A percentile compares a stretch with the other conserved stretches of the same genome.
Conservation (phyloP, 2,888 invertebrate genomes). For the Machimus rusticus region DNA sequence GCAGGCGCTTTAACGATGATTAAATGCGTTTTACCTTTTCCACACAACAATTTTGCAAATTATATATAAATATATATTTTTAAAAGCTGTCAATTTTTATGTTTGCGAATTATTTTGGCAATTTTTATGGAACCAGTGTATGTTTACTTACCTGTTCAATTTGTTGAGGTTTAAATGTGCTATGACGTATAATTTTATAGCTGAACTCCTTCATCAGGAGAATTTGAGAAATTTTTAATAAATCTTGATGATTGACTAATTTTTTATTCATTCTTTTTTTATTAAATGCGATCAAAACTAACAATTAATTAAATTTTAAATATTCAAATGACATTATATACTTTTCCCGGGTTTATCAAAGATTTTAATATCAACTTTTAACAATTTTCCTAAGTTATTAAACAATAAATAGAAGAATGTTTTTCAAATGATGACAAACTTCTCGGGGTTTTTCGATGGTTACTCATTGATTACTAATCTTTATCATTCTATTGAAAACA, state of each 20-base stretch:
- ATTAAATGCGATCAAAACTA: too few species aligned
- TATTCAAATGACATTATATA: too few species aligned
- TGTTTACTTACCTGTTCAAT: background rate
- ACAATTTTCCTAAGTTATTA: too few species aligned
- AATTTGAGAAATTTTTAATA: background rate
- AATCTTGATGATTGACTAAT: background rate
- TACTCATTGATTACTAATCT: background rate
- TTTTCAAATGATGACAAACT: background rate
- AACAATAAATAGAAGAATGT: too few species aligned
- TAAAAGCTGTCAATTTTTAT: background rate
- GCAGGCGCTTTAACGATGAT: constrained; percentile 43
- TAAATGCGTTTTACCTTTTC: constrained; percentile 9
- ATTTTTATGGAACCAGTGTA: constrained; percentile 9
- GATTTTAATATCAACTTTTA: too few species aligned
- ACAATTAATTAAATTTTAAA: too few species aligned
- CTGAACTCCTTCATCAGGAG: background rate
- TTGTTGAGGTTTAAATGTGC: background rate
- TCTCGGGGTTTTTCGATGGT: background rate
- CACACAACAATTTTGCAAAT: background rate
- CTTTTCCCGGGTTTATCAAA: too few species aligned
- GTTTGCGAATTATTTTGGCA: background rate
- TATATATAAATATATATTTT: background rate
- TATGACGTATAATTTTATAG: background rate
- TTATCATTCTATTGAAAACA: background rate
- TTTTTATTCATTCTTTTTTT: too few species aligned